phyloP scores from a whole-genome alignment of 2,797 vertebrate genomes.

The Coilia nasus region DNA sequence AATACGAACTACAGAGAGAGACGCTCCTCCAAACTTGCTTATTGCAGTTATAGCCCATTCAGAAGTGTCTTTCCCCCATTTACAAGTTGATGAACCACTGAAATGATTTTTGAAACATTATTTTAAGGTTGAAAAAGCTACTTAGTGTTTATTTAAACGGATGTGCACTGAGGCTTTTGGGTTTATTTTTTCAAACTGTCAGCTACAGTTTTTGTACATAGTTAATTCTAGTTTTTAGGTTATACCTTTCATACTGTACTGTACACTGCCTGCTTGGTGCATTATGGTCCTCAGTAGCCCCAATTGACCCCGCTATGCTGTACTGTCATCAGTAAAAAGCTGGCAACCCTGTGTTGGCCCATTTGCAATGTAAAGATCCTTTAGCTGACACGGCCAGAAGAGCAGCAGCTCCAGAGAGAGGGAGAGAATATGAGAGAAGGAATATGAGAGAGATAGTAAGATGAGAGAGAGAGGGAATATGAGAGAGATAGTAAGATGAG shows the following conservation, averaged over 20 bases:
- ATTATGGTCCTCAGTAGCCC: neutral
- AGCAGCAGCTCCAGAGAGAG: neutral
- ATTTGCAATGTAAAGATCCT: slow-evolving; percentile 44
- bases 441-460: neutral
- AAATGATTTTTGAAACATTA: no score
- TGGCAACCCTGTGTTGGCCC: neutral
- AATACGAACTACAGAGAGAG: no score
- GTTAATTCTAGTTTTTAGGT: neutral
- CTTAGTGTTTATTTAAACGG: no score
- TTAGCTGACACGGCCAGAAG: neutral
- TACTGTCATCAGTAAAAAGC: neutral
- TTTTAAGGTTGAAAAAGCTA: no score
- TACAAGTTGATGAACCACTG: no score
- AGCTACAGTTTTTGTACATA: neutral
- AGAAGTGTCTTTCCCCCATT: no score
- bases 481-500: neutral
- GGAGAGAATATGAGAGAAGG: neutral
- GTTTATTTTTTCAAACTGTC: neutral
- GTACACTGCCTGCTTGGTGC: neutral
- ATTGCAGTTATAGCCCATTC: no score
- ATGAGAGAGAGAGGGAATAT: neutral
- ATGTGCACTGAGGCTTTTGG: no score
- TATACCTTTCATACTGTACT: neutral
- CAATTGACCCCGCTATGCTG: neutral
- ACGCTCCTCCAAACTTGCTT: no score